Conservation (phyloP, 2,113 vertebrate species). For the Chaetodon trifascialis region DNA sequence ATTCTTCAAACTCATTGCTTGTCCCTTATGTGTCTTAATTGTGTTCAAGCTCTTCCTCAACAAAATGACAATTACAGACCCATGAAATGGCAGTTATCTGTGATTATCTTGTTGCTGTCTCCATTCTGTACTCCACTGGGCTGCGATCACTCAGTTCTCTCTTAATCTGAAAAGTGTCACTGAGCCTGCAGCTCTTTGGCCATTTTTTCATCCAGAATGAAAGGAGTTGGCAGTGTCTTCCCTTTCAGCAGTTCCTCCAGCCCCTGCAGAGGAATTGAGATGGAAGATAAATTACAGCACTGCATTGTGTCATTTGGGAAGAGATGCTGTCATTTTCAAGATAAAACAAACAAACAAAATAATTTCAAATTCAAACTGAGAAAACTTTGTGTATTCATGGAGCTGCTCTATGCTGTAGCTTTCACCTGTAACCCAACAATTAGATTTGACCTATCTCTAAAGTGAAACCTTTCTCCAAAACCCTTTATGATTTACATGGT, state of each 20-base stretch:
- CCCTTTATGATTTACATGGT: neutral
- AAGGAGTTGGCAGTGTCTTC: constrained; percentile 83
- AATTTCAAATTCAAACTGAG: neutral
- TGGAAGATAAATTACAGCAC: neutral
- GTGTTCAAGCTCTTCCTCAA: neutral
- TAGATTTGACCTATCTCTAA: neutral
- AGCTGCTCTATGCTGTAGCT: too few species aligned
- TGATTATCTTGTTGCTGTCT: constrained; percentile 2
- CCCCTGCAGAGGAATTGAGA: constrained; percentile 81
- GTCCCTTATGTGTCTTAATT: constrained; percentile 10
- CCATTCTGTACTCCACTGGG: neutral
- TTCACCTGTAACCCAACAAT: neutral
- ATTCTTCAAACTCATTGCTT: neutral
- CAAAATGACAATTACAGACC: neutral
- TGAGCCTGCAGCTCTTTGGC: constrained; percentile 60
- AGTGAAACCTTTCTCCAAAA: neutral
- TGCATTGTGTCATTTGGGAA: neutral
- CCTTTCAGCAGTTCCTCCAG: constrained; percentile 86
- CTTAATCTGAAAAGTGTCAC: constrained; percentile 2
- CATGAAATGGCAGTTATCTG: neutral
- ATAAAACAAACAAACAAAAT: too few species aligned
- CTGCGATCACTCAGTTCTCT: neutral
- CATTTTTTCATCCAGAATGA: constrained; percentile 83
- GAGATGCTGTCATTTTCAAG: neutral
- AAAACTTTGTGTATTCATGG: neutral